A percentile compares a stretch with the other conserved stretches of the same genome.
phyloP scores from a whole-genome alignment of 2,113 vertebrate genomes.

The Elephantulus edwardii region DNA sequence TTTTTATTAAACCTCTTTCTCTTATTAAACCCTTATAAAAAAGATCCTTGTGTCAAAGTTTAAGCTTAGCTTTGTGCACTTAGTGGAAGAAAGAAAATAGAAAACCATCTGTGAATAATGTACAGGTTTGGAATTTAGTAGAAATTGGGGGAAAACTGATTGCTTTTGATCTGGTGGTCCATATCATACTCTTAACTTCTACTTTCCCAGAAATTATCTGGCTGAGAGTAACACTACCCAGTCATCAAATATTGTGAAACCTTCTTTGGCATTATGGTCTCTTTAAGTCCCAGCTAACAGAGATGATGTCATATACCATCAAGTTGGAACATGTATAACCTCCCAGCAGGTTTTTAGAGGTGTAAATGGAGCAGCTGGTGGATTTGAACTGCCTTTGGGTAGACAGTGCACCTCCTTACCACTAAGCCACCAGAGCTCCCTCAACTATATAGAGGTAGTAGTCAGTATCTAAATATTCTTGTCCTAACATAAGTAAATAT shows the following conservation, averaged over 20 bases:
- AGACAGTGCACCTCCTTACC: too few relatives aligned
- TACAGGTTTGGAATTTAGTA: background rate
- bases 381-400: too few relatives aligned
- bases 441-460: background rate
- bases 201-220: background rate
- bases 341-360: too few relatives aligned
- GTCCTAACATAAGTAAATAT: background rate
- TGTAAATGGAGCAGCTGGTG: too few relatives aligned
- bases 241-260: background rate
- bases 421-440: too few relatives aligned
- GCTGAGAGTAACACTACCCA: background rate
- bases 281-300: too few relatives aligned
- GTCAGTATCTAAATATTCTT: background rate
- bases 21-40: conserved; percentile 22
- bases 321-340: too few relatives aligned
- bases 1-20: background rate
- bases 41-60: conserved; percentile 12
- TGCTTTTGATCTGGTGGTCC: background rate
- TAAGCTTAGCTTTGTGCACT: conserved; percentile 24
- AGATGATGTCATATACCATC: too few relatives aligned
- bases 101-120: background rate
- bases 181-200: conserved; percentile 3
- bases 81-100: background rate
- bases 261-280: background rate
- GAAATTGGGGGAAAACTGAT: background rate